These are phyloP conservation scores for Onychomys arenicola DNA, from an alignment of 2,797 vertebrate genomes.

Conservation along the genomic window DNA sequence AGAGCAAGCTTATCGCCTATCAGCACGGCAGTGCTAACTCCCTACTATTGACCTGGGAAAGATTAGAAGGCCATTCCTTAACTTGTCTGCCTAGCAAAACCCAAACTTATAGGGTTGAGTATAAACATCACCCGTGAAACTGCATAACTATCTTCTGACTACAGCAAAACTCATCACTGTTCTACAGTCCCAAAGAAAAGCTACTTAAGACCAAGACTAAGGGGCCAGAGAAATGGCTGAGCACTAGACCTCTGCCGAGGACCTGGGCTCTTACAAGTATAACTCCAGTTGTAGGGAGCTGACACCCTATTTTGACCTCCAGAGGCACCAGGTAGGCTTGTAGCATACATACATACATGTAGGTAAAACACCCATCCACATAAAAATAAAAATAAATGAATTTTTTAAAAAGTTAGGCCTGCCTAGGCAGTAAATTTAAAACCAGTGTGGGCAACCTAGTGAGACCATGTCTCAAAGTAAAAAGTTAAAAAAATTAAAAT, in stretches of 20 bases:
- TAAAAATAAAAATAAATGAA: neutral
- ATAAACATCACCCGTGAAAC: constrained; percentile 65
- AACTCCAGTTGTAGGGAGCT: neutral
- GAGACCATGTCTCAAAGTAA: neutral
- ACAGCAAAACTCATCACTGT: constrained; percentile 44
- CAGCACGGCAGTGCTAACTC: constrained; percentile 61
- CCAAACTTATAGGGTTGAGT: constrained; percentile 46
- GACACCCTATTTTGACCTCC: neutral
- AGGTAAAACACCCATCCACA: neutral
- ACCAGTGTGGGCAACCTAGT: neutral
- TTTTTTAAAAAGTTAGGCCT: neutral
- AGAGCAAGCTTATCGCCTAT: constrained; percentile 64
- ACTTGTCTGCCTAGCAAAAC: constrained; percentile 52
- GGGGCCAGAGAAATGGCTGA: neutral
- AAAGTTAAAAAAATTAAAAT: neutral
- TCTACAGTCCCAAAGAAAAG: neutral
- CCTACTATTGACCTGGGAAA: constrained; percentile 65
- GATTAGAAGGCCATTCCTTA: constrained; percentile 33
- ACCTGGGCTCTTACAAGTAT: neutral
- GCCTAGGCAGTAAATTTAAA: neutral
- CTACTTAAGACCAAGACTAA: neutral
- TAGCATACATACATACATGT: neutral
- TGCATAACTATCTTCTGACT: constrained; percentile 52
- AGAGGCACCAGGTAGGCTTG: neutral
- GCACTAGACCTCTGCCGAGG: neutral